Percentiles rank a stretch among this genome's conserved stretches.
Conservation (phyloP, 2,113 vertebrate species). For the Pelecanus crispus region DNA sequence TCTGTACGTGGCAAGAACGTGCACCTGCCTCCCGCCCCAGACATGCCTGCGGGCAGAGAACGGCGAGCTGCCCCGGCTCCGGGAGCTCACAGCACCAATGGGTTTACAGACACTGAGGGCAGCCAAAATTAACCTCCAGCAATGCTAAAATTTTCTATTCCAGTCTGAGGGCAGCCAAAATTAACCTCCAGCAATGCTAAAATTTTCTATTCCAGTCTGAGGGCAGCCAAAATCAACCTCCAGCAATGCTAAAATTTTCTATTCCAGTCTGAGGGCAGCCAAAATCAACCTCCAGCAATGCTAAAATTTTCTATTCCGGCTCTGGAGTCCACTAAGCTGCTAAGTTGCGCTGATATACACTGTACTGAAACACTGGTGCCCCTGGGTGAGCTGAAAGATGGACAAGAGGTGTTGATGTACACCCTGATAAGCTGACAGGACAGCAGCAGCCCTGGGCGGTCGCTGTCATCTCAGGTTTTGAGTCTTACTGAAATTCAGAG, state of each 20-base stretch:
- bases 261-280: neutral
- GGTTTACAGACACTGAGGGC: neutral
- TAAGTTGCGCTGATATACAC: accelerated
- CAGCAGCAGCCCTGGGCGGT: neutral
- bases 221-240: neutral
- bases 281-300: neutral
- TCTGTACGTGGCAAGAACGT: neutral
- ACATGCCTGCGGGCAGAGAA: neutral
- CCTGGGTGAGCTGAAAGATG: neutral
- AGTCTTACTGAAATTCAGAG: neutral
- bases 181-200: neutral
- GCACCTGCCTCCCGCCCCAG: neutral
- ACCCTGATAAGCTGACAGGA: neutral
- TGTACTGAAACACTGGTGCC: neutral
- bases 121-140: neutral
- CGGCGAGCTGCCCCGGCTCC: neutral
- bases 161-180: neutral
- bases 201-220: too few species aligned
- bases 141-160: neutral
- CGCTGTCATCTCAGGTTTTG: neutral
- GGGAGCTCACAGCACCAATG: neutral
- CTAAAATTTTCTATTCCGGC: neutral
- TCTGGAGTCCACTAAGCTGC: neutral
- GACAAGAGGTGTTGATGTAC: neutral
- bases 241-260: too few species aligned